Evolutionary conservation across 1,140 invertebrate species (phyloP), one percentile per base, ranked within the genome.

Genomic region (Zelostemma sp.): DNA sequence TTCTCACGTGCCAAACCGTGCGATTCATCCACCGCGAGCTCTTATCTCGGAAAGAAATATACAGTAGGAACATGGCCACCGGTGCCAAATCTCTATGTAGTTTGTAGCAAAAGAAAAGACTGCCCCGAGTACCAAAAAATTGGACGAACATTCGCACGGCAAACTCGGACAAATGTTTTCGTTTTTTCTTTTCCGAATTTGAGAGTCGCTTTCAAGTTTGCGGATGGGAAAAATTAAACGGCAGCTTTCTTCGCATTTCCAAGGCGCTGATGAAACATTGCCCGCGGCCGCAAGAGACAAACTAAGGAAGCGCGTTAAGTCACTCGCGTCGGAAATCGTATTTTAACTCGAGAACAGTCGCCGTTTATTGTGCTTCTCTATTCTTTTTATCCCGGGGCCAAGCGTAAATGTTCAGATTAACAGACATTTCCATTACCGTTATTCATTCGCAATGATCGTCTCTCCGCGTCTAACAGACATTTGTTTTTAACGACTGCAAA

Each of bases 1-100:
- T 54, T 68, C 47, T 61, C 60, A 58, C 69, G 68, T 77, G 76
- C 74, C 76, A 78, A 78, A 71, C 67, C 66, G 66, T 68, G 68
- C 56, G 63, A 75, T 73, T 74, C 68, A 60, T 76, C 68, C 66
- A 48, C 49, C 53, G 17, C 47, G 35, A 40, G 47, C 54, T 65
- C 59, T 70, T 73, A 73, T 73, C 63, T 59, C 68, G 58, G 55
- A 54, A 62, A 64, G 45, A 71, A 69, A 76, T 77, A 72, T 75
- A 68, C 66, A 50, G 57, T 68, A 56, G 53, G 66, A 59, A 38
- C 50, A 49, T 50, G 49, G 18, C 41, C 38, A 38, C 64, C 57
- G 55, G 65, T 75, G 77, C 77, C 76, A 80, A 80, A 76, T 78
- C 76, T 76, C 77, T 70, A 67, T 61, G 65, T 65, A 73, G 67